These are phyloP conservation scores for Drosophila serrata DNA, from an alignment of 1,140 invertebrate species.

Conservation along the genomic window DNA sequence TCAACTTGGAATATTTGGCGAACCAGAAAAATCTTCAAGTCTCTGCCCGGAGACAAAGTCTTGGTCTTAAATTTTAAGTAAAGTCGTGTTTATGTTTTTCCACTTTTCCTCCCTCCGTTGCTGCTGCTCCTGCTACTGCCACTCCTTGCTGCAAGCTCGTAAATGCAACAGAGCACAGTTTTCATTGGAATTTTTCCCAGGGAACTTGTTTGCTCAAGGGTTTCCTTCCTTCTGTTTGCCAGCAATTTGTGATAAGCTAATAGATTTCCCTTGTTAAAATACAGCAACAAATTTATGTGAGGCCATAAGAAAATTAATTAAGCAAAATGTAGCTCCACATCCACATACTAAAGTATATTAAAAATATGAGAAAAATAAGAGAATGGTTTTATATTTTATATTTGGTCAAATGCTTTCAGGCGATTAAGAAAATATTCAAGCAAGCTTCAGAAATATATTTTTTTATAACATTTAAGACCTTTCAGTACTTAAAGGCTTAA, in stretches of 20 bases:
- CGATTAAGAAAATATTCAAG: not conserved
- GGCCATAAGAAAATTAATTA: conserved; percentile 35
- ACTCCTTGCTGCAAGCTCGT: conserved; percentile 15
- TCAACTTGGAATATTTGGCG: conserved; percentile 20
- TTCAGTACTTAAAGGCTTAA: not conserved
- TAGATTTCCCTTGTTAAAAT: conserved; percentile 46
- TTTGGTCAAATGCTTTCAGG: not conserved
- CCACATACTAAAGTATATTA: not conserved
- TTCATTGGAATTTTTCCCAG: conserved; percentile 12
- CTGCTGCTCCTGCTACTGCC: not conserved
- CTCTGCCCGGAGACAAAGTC: conserved; percentile 11
- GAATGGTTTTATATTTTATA: not conserved
- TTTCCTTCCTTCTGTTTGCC: conserved; percentile 6
- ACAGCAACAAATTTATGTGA: conserved; percentile 24
- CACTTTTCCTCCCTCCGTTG: not conserved
- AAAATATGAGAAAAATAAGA: not conserved
- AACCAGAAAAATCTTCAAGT: not conserved
- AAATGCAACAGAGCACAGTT: conserved; percentile 41
- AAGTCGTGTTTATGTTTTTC: conserved; percentile 54
- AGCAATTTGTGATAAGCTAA: conserved; percentile 51
- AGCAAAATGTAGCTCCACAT: not conserved
- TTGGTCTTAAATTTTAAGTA: conserved; percentile 38
- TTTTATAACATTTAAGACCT: not conserved
- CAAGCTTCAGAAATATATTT: not conserved
- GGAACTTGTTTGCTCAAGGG: conserved; percentile 2